Evolutionary conservation across 2,797 vertebrate species (phyloP), one percentile per base, ranked within the genome.

Genomic region (Florisuga fusca): DNA sequence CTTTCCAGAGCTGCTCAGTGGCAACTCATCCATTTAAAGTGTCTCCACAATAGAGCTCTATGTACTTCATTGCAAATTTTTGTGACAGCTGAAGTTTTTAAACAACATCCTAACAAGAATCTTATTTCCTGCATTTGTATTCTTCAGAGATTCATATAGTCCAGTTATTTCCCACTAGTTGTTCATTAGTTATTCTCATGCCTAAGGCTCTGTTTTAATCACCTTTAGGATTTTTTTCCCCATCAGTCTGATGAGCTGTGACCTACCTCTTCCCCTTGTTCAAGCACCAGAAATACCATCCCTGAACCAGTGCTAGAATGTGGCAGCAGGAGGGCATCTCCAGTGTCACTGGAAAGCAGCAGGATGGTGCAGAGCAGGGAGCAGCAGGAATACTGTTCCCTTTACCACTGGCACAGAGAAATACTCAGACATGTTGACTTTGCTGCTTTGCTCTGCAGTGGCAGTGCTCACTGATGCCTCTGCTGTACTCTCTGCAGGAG

Each of bases 221-320:
- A 22, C 48, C 23, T 67, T 53, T 4, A 7, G 6, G 25, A 13
- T 41, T 41, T 18, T 33, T 55, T 68, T 46, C 41, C 2, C 38
- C 36, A 4, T 7, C 14, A 34, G 1, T 43, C 23, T 43, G 64
- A 25, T 26, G 8, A 26, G n/a, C 14, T 76, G 54, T 53, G 45
- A 21, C n/a, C 26, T 23, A 2, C 15, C 23, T 50, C 55, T 72
- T 48, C 43, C 64, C 25, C 27, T 11, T 10, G 15, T 12, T 15
- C 27, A 36, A 64, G 80, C 38, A 48, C 10, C 57, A 53, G 46
- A 41, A 36, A 43, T 12, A 26, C 25, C n/a, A 8, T 9, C 2
- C 2, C 2, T 22, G 22, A 54, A 11, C 5, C 0, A 0, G 46
- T 20, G 46, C 23, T 29, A 21, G 10, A 7, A 26, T 4, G 2